Evolutionary conservation across 1,140 invertebrate genomes (phyloP), one percentile per base, ranked within the genome.

Genomic region (Dendrolimus punctatus): DNA sequence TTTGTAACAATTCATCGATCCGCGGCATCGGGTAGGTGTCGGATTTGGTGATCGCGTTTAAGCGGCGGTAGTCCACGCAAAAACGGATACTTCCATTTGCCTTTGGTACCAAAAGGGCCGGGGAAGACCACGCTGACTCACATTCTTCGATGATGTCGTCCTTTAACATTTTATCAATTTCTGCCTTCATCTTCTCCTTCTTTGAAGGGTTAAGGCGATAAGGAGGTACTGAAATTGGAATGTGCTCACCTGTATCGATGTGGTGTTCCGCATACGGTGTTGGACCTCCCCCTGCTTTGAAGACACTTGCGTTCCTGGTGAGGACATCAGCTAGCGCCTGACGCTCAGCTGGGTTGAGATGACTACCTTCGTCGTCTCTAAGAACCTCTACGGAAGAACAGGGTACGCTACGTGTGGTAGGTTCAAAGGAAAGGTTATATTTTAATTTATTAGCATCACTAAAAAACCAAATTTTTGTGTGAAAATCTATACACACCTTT

Each of bases 81-180:
- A 79, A 60, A 8, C 78, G 38, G 0, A 50, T 40, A 38, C 8
- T 47, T 42, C 68, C 68, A 60, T 74, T 53, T 36, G 58, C 56
- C 51, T 92, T 92, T 0, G 59, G 64, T 0, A 90, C 82, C 5
- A 90, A 53, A 0, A 90, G 73, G 0, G 89, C 64, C 2, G 87
- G 89, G 0, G 75, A 74, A 8, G 73, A 64, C 80, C 88, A 91
- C 0, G 77, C 71, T 10, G 72, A 81, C 0, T 66, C 62, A 8
- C 76, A 76, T 2, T 81, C 79, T 39, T 51, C n/a, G 9, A 42
- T 51, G 6, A 49, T 49, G 4, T 39, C 48, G 5, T 68, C 50
- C 8, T 59, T 23, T 1, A 86, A 44, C 71, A 88, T 73, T 8
- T 58, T 57, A 7, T 65, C 49, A 8, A 68, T 50, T 39, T 65